Percentiles rank a stretch among this genome's conserved stretches.
These are phyloP conservation scores for Xestia ashworthii DNA, from an alignment of 2,888 invertebrate genomes.

Conservation along the genomic window DNA sequence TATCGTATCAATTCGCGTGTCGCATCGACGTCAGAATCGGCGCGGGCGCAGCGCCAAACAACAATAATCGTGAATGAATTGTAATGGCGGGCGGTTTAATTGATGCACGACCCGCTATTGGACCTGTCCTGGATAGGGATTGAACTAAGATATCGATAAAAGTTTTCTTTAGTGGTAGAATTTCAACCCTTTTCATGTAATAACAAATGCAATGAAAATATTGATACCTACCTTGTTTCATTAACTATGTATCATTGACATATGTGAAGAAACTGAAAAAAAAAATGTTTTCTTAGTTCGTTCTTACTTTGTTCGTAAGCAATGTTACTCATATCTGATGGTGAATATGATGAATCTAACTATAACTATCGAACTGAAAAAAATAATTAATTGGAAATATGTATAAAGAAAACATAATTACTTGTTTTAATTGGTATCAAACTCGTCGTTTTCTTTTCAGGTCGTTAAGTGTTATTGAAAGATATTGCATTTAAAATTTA, in stretches of 20 bases:
- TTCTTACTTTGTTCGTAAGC: not conserved
- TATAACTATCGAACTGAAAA: not conserved
- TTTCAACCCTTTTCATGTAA: slow-evolving; percentile 15
- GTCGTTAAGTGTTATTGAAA: slow-evolving; percentile 15
- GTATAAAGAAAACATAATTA: not conserved
- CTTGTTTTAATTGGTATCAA: not conserved
- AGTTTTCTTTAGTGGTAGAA: slow-evolving; percentile 15
- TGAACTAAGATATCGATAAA: slow-evolving; percentile 48
- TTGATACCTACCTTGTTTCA: not conserved
- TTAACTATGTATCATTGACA: not conserved
- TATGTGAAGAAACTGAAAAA: not conserved
- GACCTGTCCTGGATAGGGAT: slow-evolving; percentile 76
- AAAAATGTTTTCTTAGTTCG: not conserved
- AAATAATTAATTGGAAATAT: not conserved
- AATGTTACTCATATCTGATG: not conserved
- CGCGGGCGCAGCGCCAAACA: slow-evolving; percentile 78
- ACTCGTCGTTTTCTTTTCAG: not conserved
- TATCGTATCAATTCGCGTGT: slow-evolving; percentile 76
- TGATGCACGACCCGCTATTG: slow-evolving; percentile 78
- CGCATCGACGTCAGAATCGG: slow-evolving; percentile 77
- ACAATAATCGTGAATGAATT: slow-evolving; percentile 89
- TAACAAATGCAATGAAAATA: not conserved
- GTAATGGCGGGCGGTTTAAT: slow-evolving; percentile 85
- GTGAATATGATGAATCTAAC: not conserved
- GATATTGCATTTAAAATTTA: not conserved